Evolutionary conservation across 2,113 vertebrate genomes (phyloP).

Genomic region (Uria aalge): DNA sequence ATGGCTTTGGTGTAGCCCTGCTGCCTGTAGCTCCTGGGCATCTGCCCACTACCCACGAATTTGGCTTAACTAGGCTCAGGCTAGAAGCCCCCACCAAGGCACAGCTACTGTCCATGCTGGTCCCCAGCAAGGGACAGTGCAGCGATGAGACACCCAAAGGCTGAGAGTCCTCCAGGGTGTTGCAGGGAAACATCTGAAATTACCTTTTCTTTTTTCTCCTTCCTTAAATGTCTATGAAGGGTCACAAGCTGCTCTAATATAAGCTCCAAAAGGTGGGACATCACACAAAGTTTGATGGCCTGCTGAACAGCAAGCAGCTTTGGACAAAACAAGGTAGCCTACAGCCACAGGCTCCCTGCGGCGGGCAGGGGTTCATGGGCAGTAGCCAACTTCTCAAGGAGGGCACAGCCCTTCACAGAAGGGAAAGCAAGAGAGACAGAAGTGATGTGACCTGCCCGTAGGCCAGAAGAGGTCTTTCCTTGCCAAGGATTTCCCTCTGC

Average conservation of each 20-base stretch:
- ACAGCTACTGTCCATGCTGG: not conserved
- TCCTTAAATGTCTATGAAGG: not conserved
- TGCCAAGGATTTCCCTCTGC: not conserved
- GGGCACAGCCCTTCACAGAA: not conserved
- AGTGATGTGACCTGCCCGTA: not conserved
- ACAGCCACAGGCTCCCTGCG: not conserved
- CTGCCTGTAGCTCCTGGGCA: not conserved
- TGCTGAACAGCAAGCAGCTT: not conserved
- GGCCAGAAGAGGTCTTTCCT: not conserved
- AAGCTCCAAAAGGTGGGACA: not conserved
- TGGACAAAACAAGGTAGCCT: not conserved
- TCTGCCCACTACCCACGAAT: not conserved
- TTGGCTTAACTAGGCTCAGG: not conserved
- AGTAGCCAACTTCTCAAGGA: not conserved
- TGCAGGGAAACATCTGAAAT: not conserved
- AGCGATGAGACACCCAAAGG: not conserved
- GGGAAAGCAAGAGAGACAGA: not conserved
- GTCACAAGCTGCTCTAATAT: not conserved
- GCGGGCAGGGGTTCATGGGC: not conserved
- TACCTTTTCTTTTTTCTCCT: too few relatives aligned
- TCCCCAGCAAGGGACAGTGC: not conserved
- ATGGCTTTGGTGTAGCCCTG: not conserved
- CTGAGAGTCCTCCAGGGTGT: not conserved
- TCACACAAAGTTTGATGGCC: not conserved
- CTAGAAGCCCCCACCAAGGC: not conserved